A percentile compares a stretch with the other conserved stretches of the same genome.
These are phyloP conservation scores for Ypsolopha scabrella DNA, from an alignment of 2,888 invertebrate genomes.

Conservation along the genomic window DNA sequence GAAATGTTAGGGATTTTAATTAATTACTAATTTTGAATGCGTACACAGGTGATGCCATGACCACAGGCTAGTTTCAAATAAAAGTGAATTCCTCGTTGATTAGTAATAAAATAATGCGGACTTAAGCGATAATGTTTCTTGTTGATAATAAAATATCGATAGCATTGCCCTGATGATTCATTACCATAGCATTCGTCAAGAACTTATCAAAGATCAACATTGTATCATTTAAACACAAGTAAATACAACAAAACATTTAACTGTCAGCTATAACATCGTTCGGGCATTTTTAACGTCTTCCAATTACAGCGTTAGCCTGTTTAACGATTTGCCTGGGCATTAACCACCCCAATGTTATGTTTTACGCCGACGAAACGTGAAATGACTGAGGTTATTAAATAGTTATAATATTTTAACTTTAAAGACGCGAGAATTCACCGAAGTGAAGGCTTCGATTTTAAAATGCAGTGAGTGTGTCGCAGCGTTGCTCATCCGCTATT, in stretches of 20 bases:
- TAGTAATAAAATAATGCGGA: neutral
- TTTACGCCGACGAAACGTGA: conserved; percentile 40
- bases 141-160: neutral
- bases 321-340: conserved; percentile 64
- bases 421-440: neutral
- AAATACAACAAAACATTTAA: conserved; percentile 54
- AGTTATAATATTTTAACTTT: neutral
- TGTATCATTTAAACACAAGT: conserved; percentile 1
- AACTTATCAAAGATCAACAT: conserved; percentile 3
- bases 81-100: neutral
- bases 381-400: conserved; percentile 24
- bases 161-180: neutral
- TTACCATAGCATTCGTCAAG: neutral
- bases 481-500: no score
- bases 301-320: conserved; percentile 62
- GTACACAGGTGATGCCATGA: no score
- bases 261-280: conserved; percentile 57
- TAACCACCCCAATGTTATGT: conserved; percentile 68
- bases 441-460: no score
- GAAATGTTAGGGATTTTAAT: no score
- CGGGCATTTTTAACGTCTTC: conserved; percentile 61
- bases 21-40: no score
- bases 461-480: no score
- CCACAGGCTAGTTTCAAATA: no score
- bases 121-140: neutral